Percentiles rank a stretch among this genome's conserved stretches.
phyloP scores from a whole-genome alignment of 2,888 invertebrate species.

The Ectemnius lituratus region DNA sequence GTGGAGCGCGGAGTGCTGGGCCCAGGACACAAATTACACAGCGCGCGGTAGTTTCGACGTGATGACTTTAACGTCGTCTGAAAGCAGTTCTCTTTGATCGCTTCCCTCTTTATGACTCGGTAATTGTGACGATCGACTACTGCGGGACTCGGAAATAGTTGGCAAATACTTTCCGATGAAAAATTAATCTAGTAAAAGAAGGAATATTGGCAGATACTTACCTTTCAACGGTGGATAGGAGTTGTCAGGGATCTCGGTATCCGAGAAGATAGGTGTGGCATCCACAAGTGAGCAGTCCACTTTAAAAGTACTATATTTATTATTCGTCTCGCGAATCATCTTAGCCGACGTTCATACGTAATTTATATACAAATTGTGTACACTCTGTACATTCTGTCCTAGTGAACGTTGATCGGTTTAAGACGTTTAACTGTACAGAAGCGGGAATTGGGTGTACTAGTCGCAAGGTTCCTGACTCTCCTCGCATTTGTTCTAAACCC shows the following conservation, averaged over 20 bases:
- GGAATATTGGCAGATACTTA: too few species aligned
- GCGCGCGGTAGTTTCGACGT: too few species aligned
- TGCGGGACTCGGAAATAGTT: too few species aligned
- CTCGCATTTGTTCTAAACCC: background rate
- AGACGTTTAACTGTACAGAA: slow-evolving; percentile 58
- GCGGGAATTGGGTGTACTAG: slow-evolving; percentile 44
- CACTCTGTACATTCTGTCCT: slow-evolving; percentile 65
- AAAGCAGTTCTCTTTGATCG: too few species aligned
- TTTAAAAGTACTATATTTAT: slow-evolving; percentile 70
- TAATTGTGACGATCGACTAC: too few species aligned
- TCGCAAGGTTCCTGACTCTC: slow-evolving; percentile 36
- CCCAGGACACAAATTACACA: background rate
- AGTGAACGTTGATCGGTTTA: slow-evolving; percentile 47
- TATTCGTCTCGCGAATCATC: slow-evolving; percentile 48
- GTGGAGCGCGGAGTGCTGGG: background rate
- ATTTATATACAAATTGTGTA: slow-evolving; percentile 70
- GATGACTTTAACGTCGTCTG: too few species aligned
- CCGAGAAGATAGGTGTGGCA: too few species aligned
- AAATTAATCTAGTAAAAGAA: too few species aligned
- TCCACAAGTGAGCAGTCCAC: slow-evolving; percentile 19
- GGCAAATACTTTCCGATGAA: too few species aligned
- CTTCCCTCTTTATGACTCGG: too few species aligned
- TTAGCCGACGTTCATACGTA: slow-evolving; percentile 50
- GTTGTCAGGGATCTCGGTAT: too few species aligned
- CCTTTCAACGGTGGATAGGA: too few species aligned